These are phyloP conservation scores for Diplosoma virens DNA, from an alignment of 23 tunicate species.

Conservation along the genomic window DNA sequence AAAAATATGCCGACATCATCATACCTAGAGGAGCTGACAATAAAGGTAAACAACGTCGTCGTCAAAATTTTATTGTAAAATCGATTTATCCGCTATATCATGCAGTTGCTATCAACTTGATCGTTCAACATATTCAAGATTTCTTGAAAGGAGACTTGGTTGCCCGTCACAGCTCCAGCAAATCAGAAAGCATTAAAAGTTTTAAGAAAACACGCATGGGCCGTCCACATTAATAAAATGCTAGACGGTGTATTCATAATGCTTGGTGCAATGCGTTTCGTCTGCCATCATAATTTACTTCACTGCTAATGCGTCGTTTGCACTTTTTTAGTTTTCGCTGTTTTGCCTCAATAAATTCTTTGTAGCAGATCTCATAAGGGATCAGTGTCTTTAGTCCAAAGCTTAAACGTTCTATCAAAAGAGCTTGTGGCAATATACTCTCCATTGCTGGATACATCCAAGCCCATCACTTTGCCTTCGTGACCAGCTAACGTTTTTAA, in stretches of 20 bases:
- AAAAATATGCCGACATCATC: constrained; percentile 94
- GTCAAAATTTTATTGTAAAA: neutral
- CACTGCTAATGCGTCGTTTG: too few species aligned
- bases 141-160: constrained; percentile 56
- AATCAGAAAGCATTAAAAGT: too few species aligned
- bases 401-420: constrained; percentile 88
- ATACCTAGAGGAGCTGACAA: constrained; percentile 97
- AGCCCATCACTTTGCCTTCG: constrained; percentile 87
- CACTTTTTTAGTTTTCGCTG: too few species aligned
- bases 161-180: too few species aligned
- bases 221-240: too few species aligned
- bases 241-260: too few species aligned
- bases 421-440: constrained; percentile 92
- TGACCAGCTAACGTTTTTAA: constrained; percentile 96
- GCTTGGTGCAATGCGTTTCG: too few species aligned
- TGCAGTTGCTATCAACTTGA: constrained; percentile 92
- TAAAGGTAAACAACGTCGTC: constrained; percentile 33
- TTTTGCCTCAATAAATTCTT: too few species aligned
- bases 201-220: too few species aligned
- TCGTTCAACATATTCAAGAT: constrained; percentile 93
- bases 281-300: too few species aligned
- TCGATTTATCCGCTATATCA: neutral
- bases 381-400: constrained; percentile 86
- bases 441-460: constrained; percentile 77
- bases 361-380: neutral